phyloP scores from a whole-genome alignment of 2,797 vertebrate genomes.

The Tarsius wallacei region DNA sequence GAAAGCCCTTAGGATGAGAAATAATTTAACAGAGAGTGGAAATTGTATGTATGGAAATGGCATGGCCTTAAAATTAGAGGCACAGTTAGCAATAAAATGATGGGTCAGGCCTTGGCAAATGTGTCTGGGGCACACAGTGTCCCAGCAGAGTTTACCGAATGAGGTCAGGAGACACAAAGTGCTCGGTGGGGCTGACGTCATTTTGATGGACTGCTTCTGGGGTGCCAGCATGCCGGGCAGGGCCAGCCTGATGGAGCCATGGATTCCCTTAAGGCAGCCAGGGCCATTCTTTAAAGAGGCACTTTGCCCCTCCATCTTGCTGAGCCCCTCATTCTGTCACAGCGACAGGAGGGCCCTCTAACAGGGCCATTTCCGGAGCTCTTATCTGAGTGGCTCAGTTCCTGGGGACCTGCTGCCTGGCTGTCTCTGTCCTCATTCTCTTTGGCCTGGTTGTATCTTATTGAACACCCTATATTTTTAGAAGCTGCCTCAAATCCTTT shows the following conservation, averaged over 20 bases:
- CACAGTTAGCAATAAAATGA: neutral
- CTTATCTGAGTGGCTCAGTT: neutral
- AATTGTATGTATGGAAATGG: neutral
- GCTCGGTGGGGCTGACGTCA: neutral
- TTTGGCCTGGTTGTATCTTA: neutral
- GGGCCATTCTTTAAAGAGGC: neutral
- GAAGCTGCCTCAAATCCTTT: neutral
- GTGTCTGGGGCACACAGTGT: neutral
- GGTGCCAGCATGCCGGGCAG: neutral
- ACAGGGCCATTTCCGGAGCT: too few species aligned
- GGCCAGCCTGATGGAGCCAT: neutral
- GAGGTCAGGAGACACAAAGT: neutral
- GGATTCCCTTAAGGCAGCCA: neutral
- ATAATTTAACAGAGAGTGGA: slow-evolving; percentile 29
- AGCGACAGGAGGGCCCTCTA: neutral
- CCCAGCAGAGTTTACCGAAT: neutral
- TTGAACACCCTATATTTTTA: neutral
- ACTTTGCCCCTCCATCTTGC: neutral
- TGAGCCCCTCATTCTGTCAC: neutral
- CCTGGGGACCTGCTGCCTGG: neutral
- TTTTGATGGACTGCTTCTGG: neutral
- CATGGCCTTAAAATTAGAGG: slow-evolving; percentile 8
- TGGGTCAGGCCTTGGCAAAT: neutral
- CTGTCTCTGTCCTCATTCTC: neutral
- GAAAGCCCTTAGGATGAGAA: slow-evolving; percentile 60